A percentile compares a stretch with the other conserved stretches of the same genome.
Evolutionary conservation across 23 tunicate genomes (phyloP).

Genomic region (Halocynthia aurantium): DNA sequence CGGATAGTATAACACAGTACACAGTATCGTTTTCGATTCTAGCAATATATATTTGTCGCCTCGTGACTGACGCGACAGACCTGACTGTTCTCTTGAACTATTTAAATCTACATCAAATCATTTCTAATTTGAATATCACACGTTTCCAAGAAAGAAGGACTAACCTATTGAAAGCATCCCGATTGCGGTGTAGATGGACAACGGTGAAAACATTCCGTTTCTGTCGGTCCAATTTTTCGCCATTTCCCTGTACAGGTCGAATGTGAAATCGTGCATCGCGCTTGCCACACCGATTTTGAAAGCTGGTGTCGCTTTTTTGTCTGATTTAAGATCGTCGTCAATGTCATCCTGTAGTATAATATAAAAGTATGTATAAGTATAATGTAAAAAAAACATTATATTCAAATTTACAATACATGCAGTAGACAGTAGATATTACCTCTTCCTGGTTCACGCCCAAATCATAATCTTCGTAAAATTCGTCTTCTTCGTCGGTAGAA

Average conservation of each 20-base stretch:
- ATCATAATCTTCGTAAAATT: conserved; percentile 22
- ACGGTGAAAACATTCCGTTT: conserved; percentile 47
- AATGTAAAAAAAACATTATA: background rate
- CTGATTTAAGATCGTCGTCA: background rate
- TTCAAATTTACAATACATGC: background rate
- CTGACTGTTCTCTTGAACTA: too few relatives aligned
- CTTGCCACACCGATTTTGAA: conserved; percentile 20
- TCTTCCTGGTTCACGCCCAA: conserved; percentile 5
- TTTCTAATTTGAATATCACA: too few relatives aligned
- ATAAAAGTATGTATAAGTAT: background rate
- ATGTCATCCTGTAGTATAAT: too few relatives aligned
- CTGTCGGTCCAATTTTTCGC: background rate
- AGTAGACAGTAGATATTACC: background rate
- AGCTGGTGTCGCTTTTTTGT: conserved; percentile 4
- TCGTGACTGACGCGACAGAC: too few relatives aligned
- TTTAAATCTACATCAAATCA: too few relatives aligned
- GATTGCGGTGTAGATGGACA: conserved; percentile 43
- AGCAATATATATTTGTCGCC: too few relatives aligned
- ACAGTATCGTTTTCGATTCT: too few relatives aligned
- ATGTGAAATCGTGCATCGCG: conserved; percentile 42
- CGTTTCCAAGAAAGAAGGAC: background rate
- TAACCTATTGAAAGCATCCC: conserved; percentile 51
- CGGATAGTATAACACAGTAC: too few relatives aligned
- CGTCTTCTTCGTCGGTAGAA: background rate
- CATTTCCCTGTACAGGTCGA: conserved; percentile 27